These are phyloP conservation scores for Mus minutoides DNA, from an alignment of 2,797 vertebrate species.

Conservation along the genomic window DNA sequence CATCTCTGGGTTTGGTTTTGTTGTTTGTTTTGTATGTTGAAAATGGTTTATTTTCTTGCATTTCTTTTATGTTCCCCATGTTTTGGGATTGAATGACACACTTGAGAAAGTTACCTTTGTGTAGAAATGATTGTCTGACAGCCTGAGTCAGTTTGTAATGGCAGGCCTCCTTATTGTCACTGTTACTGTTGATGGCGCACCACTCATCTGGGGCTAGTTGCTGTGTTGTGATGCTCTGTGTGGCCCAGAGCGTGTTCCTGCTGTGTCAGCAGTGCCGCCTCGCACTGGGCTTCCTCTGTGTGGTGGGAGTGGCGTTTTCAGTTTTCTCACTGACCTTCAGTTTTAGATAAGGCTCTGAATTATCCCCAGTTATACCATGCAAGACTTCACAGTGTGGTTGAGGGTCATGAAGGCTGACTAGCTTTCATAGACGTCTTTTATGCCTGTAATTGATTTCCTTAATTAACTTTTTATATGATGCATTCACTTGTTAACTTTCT, in stretches of 20 bases:
- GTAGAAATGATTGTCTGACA: background rate
- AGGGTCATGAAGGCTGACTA: background rate
- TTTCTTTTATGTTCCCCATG: background rate
- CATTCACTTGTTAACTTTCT: background rate
- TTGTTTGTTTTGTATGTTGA: conserved; percentile 25
- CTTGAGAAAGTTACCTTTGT: background rate
- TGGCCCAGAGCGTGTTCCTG: background rate
- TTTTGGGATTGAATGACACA: conserved; percentile 1
- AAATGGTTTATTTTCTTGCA: background rate
- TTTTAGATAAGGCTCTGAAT: background rate
- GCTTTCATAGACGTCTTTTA: background rate
- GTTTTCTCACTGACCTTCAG: background rate
- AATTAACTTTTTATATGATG: background rate
- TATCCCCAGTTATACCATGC: background rate
- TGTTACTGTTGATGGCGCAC: background rate
- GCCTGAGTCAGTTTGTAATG: background rate
- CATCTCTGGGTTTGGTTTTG: conserved; percentile 33
- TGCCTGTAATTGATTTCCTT: background rate
- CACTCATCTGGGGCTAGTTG: background rate
- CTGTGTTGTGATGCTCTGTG: background rate
- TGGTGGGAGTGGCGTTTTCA: background rate
- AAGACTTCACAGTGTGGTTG: background rate
- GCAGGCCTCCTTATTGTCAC: background rate
- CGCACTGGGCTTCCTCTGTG: background rate
- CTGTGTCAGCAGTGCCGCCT: background rate